Percentiles rank a stretch among this genome's conserved stretches.
These are phyloP conservation scores for Bettongia penicillata DNA, from an alignment of 2,113 vertebrate species.

Conservation along the genomic window DNA sequence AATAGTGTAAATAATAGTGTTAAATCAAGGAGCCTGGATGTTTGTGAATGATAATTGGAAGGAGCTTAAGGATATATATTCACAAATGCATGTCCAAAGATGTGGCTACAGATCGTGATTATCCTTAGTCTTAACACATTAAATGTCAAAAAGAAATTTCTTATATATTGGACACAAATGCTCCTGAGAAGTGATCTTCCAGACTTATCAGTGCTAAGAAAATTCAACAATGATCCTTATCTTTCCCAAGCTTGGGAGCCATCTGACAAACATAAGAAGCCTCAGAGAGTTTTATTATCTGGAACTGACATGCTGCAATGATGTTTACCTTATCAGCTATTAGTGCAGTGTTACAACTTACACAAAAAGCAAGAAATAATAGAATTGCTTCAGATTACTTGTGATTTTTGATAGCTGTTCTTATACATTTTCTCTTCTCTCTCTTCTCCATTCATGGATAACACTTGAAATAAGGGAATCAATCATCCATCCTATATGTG, in stretches of 20 bases:
- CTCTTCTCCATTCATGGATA: neutral
- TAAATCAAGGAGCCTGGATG: conserved; percentile 60
- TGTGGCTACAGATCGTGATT: conserved; percentile 61
- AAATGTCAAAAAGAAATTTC: conserved; percentile 56
- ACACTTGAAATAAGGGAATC: neutral
- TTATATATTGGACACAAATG: conserved; percentile 58
- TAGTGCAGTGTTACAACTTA: neutral
- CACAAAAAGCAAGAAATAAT: conserved; percentile 4
- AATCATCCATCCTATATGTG: neutral
- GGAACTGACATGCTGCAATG: neutral
- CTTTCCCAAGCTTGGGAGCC: neutral
- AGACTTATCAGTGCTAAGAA: conserved; percentile 53
- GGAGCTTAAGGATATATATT: conserved; percentile 60
- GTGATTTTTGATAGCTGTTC: neutral
- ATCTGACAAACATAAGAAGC: conserved; percentile 16
- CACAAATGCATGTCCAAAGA: conserved; percentile 38
- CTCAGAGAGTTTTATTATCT: neutral
- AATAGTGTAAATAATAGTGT: conserved; percentile 60
- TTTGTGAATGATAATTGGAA: conserved; percentile 73
- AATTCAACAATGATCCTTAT: conserved; percentile 49
- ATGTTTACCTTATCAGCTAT: neutral
- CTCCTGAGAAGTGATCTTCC: conserved; percentile 61
- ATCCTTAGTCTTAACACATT: conserved; percentile 40
- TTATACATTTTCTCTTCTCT: neutral
- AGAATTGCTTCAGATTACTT: conserved; percentile 29